Percentiles rank a stretch among this genome's conserved stretches.
These are phyloP conservation scores for Dryoscopus gambensis DNA, from an alignment of 2,113 vertebrate species.

Conservation along the genomic window DNA sequence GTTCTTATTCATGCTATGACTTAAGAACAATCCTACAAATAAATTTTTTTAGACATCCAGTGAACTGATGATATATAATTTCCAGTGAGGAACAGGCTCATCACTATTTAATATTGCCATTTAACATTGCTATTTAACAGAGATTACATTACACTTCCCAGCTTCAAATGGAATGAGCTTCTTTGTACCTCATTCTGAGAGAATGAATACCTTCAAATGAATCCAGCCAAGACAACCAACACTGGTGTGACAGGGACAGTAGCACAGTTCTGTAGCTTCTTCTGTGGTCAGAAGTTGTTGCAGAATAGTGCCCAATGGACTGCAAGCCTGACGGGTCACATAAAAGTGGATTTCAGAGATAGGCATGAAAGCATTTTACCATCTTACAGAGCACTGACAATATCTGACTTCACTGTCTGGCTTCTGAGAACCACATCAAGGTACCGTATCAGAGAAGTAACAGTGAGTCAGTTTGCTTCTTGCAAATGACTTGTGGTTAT, in stretches of 20 bases:
- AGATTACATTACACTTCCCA: not conserved
- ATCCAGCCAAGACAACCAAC: not conserved
- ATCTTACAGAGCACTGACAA: not conserved
- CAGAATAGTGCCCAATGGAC: not conserved
- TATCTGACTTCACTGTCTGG: not conserved
- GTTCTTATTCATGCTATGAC: not conserved
- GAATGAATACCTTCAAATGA: not conserved
- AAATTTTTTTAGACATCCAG: not conserved
- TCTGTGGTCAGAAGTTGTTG: not conserved
- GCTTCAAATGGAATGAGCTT: not conserved
- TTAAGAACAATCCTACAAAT: not conserved
- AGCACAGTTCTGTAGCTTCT: not conserved
- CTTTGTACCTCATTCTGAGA: not conserved
- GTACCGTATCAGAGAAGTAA: not conserved
- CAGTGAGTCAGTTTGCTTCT: not conserved
- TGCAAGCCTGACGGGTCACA: not conserved
- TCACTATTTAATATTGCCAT: not conserved
- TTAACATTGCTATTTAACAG: not conserved
- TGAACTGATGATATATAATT: not conserved
- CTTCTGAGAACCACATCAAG: not conserved
- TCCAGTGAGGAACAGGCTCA: not conserved
- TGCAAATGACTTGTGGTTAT: not conserved
- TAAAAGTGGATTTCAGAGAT: not conserved
- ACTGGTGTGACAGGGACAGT: rapidly evolving
- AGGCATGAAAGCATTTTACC: not conserved